These are phyloP conservation scores for Rissa tridactyla DNA, from an alignment of 2,113 vertebrate species.

Conservation along the genomic window DNA sequence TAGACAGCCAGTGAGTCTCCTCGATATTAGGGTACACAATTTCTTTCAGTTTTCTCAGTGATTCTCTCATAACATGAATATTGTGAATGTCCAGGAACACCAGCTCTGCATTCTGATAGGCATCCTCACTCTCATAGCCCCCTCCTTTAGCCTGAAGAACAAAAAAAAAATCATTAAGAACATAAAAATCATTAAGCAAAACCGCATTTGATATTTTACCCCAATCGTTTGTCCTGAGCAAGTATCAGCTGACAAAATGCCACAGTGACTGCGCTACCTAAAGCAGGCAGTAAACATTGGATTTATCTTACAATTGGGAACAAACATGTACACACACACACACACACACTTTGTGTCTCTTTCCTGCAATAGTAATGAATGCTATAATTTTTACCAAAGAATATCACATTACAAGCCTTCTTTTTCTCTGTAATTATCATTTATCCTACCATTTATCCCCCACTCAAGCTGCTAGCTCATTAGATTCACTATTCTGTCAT, in stretches of 20 bases:
- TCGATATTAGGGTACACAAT: constrained; percentile 95
- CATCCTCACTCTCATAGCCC: constrained; percentile 96
- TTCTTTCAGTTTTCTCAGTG: constrained; percentile 92
- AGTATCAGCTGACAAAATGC: not conserved
- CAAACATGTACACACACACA: not conserved
- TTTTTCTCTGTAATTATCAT: constrained; percentile 40
- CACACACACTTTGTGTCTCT: not conserved
- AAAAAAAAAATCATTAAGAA: not conserved
- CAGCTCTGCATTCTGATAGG: constrained; percentile 95
- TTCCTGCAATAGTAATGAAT: not conserved
- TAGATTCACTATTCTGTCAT: not conserved
- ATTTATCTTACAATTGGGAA: not conserved
- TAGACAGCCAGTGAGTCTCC: constrained; percentile 96
- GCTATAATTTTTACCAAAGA: constrained; percentile 3
- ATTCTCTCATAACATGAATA: constrained; percentile 98
- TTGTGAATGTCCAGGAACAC: constrained; percentile 98
- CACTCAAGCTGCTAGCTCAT: constrained; percentile 30
- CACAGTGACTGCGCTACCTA: not conserved
- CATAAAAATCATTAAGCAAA: not conserved
- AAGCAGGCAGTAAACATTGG: not conserved
- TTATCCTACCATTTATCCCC: constrained; percentile 42
- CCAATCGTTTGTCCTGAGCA: not conserved
- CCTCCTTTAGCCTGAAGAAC: constrained; percentile 91
- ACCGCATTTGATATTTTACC: not conserved
- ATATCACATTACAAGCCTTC: constrained; percentile 2